These are phyloP conservation scores for Strigamia crassipes DNA, from an alignment of 2,888 invertebrate species.

Conservation along the genomic window DNA sequence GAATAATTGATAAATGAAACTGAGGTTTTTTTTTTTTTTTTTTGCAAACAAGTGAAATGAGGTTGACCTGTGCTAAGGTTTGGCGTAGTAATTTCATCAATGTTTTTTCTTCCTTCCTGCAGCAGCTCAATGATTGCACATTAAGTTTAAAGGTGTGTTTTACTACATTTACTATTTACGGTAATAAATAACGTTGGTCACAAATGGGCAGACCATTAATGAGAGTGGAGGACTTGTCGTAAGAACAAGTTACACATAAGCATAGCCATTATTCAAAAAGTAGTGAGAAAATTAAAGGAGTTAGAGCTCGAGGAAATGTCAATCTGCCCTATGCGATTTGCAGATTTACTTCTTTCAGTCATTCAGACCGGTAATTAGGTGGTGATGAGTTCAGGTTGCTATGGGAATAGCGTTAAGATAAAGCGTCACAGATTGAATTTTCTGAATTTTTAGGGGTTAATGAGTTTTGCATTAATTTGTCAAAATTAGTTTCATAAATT, in stretches of 20 bases:
- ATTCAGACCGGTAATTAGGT: not conserved
- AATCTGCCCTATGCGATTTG: not conserved
- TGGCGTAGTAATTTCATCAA: not conserved
- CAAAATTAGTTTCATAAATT: not conserved
- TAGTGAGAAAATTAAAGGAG: not conserved
- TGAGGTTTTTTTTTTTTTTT: not conserved
- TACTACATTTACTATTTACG: not conserved
- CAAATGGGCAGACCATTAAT: not conserved
- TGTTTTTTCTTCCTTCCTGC: not conserved
- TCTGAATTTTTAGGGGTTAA: not conserved
- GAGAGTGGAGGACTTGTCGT: not conserved
- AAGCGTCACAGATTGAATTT: conserved; percentile 19
- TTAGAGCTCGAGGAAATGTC: not conserved
- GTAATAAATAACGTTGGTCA: not conserved
- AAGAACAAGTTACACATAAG: not conserved
- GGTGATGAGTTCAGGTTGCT: not conserved
- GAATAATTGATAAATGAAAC: not conserved
- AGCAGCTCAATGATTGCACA: not conserved
- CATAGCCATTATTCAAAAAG: not conserved
- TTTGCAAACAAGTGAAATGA: not conserved
- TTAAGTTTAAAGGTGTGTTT: not conserved
- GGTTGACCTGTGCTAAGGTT: not conserved
- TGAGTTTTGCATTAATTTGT: not conserved
- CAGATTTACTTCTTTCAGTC: not conserved
- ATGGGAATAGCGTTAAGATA: not conserved